A percentile compares a stretch with the other conserved stretches of the same genome.
phyloP scores from a whole-genome alignment of 2,797 vertebrate species.

The Leuciscus waleckii region DNA sequence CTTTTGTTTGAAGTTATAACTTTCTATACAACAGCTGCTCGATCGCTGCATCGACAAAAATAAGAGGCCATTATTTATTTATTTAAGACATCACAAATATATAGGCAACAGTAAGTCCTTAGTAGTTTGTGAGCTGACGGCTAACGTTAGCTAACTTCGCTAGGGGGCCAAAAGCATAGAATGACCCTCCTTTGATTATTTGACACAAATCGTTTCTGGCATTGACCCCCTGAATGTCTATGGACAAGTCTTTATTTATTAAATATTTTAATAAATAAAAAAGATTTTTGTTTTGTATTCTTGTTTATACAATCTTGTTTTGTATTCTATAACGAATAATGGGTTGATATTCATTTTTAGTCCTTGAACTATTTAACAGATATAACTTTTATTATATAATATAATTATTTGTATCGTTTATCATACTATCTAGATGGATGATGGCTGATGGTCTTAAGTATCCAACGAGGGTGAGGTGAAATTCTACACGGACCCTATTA shows the following conservation, averaged over 20 bases:
- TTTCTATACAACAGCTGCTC: neutral
- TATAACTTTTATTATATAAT: neutral
- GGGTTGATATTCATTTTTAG: neutral
- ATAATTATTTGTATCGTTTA: neutral
- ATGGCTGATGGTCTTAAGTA: conserved; percentile 7
- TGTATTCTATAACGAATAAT: neutral
- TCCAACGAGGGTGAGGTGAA: conserved; percentile 35
- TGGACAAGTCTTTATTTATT: neutral
- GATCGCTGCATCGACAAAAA: neutral
- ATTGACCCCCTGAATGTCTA: neutral
- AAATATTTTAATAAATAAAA: too few species aligned
- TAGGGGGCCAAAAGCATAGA: neutral
- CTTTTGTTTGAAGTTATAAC: neutral
- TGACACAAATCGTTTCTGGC: neutral
- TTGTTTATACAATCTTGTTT: too few species aligned
- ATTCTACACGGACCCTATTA: conserved; percentile 49
- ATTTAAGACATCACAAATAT: neutral
- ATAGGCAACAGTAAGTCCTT: neutral
- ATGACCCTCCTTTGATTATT: neutral
- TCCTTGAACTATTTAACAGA: neutral
- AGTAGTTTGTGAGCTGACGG: neutral
- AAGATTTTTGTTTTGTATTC: neutral
- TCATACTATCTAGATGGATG: neutral
- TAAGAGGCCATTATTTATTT: neutral
- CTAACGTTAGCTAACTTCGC: neutral